Conservation (phyloP, 2,113 vertebrate genomes). For the Carassius auratus region DNA sequence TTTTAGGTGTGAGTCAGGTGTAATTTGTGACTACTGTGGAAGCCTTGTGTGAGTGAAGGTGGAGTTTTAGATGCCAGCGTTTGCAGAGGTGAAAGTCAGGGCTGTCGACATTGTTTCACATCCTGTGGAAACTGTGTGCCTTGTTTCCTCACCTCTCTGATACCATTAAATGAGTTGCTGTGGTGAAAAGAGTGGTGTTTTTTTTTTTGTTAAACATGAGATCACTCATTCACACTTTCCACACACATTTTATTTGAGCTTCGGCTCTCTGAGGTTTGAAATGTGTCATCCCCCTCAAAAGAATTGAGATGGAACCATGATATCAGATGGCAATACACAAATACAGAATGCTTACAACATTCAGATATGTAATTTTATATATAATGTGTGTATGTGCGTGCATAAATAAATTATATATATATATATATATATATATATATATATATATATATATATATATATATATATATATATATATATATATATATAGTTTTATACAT, state of each 20-base stretch:
- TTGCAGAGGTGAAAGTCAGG: conserved; percentile 38
- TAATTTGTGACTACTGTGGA: conserved; percentile 25
- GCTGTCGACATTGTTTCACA: conserved; percentile 30
- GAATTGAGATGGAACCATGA: neutral
- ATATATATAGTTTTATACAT: no score
- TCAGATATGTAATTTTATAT: no score
- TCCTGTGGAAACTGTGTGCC: conserved; percentile 15
- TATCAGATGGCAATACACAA: neutral
- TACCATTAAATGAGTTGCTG: conserved; percentile 30
- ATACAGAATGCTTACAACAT: no score
- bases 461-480: no score
- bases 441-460: no score
- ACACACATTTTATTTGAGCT: neutral
- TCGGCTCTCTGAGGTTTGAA: conserved; percentile 5
- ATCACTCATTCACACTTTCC: conserved; percentile 25
- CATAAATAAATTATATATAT: no score
- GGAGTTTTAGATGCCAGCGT: conserved; percentile 25
- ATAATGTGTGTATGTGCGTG: no score
- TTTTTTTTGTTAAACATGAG: neutral
- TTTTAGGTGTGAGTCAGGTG: neutral
- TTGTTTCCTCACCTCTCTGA: conserved; percentile 21
- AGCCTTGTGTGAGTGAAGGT: conserved; percentile 28
- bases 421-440: no score
- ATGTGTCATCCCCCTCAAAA: neutral
- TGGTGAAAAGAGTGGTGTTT: neutral